Conservation (phyloP, 92 coral and sea anemone genomes). For the Porites rus region DNA sequence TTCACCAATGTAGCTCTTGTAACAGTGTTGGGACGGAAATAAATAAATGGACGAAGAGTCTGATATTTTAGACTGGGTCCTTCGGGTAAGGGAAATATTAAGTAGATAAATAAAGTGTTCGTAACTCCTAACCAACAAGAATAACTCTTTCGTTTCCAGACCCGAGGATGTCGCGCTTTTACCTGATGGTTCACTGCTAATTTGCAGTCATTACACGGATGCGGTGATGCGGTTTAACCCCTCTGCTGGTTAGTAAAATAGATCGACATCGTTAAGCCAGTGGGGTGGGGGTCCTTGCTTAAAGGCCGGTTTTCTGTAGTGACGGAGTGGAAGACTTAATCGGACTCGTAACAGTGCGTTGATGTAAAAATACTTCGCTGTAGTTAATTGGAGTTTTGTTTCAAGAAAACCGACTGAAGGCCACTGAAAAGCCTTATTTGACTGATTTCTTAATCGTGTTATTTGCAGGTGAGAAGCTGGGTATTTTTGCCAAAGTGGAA, state of each 20-base stretch:
- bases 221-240: conserved; percentile 67
- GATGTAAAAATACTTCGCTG: too few species aligned
- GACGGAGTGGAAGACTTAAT: too few species aligned
- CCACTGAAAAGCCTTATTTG: background rate
- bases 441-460: background rate
- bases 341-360: too few species aligned
- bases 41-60: too few species aligned
- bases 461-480: conserved; percentile 67
- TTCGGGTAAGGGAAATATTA: too few species aligned
- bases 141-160: conserved; percentile 38
- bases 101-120: too few species aligned
- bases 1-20: background rate
- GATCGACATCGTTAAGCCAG: background rate
- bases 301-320: too few species aligned
- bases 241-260: conserved; percentile 55
- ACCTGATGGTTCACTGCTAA: conserved; percentile 73
- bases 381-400: too few species aligned
- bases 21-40: background rate
- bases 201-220: conserved; percentile 86
- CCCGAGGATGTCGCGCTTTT: conserved; percentile 87
- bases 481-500: conserved; percentile 81
- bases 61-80: too few species aligned
- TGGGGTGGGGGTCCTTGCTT: background rate
- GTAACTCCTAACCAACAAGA: background rate
- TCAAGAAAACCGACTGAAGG: background rate